Evolutionary conservation across 2,797 vertebrate genomes (phyloP), one percentile per base, ranked within the genome.

Genomic region (Lithobates pipiens): DNA sequence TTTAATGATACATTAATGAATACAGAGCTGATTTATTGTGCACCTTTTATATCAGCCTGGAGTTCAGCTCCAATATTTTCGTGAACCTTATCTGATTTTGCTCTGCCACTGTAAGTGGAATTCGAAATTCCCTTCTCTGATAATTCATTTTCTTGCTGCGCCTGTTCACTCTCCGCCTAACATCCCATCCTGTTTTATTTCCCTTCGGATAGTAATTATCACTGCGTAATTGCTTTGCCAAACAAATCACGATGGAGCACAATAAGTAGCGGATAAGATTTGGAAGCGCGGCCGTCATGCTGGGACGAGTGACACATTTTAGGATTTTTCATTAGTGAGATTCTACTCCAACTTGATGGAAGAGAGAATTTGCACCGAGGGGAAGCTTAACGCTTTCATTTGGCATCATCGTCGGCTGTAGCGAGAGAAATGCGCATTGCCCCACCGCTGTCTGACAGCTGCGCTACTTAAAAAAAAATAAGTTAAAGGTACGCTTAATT

Each of bases 201-300:
- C 82, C 63, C 39, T 21, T 70, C 29, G 29, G 73, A 77, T 57
- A 34, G 74, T 77, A 84, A 84, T 84, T 84, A 84, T 77, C 23
- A n/a, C 21, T 34, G 44, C 5, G 34, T 84, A 77, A 84, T 84
- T 84, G 75, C 21, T 77, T 77, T 57, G 44, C 65, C 75, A 77
- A 84, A 84, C 74, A 77, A 77, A 72, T 27, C 67, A 77, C 46
- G 44, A 63, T 71, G 16, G 39, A n/a, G 61, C 25, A 74, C 70
- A 50, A 42, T 74, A 63, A 82, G 80, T 42, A 34, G 71, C 44
- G 42, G 82, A 57, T 39, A n/a, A 71, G 67, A 57, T 21, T 61
- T 57, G 7, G 74, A 32, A 70, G 34, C 3, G 29, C n/a, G 13
- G 67, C 34, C 1, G 32, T 77, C 82, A 77, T 46, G 39, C 67